Evolutionary conservation across 2,888 invertebrate genomes (phyloP).

Genomic region (Netelia virgata): DNA sequence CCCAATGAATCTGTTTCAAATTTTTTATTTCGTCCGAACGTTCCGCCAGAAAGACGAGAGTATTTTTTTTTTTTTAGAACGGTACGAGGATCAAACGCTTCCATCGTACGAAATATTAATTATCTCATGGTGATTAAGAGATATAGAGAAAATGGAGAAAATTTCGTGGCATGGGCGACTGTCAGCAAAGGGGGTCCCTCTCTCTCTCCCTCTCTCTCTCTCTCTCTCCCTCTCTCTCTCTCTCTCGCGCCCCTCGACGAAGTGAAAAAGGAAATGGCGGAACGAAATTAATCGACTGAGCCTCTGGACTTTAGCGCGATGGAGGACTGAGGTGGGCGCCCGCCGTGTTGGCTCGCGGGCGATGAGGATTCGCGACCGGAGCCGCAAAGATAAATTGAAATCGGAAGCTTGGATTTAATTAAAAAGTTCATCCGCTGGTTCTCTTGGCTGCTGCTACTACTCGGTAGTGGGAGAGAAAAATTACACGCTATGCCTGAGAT

Average conservation of each 20-base stretch:
- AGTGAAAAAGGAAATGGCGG: conserved; percentile 47
- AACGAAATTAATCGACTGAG: conserved; percentile 66
- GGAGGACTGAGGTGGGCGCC: conserved; percentile 41
- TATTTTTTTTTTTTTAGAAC: no score
- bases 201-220: neutral
- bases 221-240: conserved; percentile 1
- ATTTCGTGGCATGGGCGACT: conserved; percentile 13
- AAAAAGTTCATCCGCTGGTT: conserved; percentile 78
- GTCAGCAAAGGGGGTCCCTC: neutral
- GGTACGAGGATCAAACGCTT: neutral
- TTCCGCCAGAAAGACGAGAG: no score
- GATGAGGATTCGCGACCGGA: conserved; percentile 63
- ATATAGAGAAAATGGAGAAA: conserved; percentile 31
- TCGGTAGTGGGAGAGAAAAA: conserved; percentile 63
- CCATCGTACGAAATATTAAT: conserved; percentile 36
- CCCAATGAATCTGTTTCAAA: no score
- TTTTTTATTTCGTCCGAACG: no score
- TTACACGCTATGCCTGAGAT: conserved; percentile 63
- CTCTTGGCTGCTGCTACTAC: conserved; percentile 45
- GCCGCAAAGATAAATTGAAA: conserved; percentile 81
- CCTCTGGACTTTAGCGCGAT: conserved; percentile 42
- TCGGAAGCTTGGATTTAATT: conserved; percentile 82
- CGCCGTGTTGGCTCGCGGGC: conserved; percentile 28
- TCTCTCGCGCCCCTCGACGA: conserved; percentile 35
- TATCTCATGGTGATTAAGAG: conserved; percentile 43